Evolutionary conservation across 2,888 invertebrate genomes (phyloP).

Genomic region (Nysson spinosus): DNA sequence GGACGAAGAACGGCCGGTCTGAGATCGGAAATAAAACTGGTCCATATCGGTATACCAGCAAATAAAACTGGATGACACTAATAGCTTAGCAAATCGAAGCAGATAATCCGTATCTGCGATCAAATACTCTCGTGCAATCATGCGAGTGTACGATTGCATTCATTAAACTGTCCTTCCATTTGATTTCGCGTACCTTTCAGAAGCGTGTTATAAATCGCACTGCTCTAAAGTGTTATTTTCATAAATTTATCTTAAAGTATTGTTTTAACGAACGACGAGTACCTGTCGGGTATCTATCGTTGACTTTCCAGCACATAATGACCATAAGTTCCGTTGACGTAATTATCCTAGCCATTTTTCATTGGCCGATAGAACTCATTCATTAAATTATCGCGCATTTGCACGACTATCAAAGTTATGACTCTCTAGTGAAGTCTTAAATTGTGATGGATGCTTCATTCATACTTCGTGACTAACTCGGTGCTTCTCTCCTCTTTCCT

Average conservation of each 20-base stretch:
- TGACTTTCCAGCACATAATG: not conserved
- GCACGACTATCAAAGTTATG: slow-evolving; percentile 8
- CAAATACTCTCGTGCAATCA: slow-evolving; percentile 19
- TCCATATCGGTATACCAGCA: slow-evolving; percentile 10
- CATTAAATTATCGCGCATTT: slow-evolving; percentile 2
- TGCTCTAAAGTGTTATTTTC: not conserved
- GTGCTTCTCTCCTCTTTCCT: slow-evolving; percentile 29
- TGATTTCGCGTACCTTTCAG: slow-evolving; percentile 2
- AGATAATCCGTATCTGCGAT: slow-evolving; percentile 41
- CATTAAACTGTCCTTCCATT: not conserved
- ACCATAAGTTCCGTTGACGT: not conserved
- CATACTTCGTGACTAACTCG: slow-evolving; percentile 56
- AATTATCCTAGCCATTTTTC: slow-evolving; percentile 1
- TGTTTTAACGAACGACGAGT: not conserved
- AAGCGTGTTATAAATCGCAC: slow-evolving; percentile 6
- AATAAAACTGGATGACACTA: slow-evolving; percentile 21
- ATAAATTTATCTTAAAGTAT: not conserved
- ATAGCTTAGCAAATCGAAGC: slow-evolving; percentile 19
- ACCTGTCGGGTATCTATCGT: not conserved
- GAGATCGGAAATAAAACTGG: slow-evolving; percentile 7
- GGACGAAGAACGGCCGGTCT: slow-evolving; percentile 6
- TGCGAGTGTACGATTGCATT: not conserved
- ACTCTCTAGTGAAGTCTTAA: slow-evolving; percentile 9
- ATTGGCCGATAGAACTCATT: not conserved
- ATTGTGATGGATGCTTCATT: slow-evolving; percentile 32